Conservation (phyloP, 2,888 invertebrate genomes). For the Acrobasis suavella region DNA sequence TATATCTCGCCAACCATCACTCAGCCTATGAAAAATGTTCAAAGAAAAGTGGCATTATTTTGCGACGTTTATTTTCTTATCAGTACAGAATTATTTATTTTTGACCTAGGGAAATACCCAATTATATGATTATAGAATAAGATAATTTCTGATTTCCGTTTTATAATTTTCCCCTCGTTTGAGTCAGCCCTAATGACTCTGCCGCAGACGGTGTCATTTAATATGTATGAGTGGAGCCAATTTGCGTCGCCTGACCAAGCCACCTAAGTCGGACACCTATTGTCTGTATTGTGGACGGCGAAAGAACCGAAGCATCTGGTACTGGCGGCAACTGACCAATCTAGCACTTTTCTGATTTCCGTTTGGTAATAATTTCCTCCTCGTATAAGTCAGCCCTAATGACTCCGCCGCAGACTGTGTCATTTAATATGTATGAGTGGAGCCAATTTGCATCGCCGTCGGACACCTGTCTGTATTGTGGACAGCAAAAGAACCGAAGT, state of each 20-base stretch:
- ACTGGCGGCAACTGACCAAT: too few species aligned
- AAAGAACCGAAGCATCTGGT: too few species aligned
- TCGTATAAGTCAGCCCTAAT: not conserved
- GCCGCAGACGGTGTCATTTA: constrained; percentile 18
- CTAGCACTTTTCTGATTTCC: too few species aligned
- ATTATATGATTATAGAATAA: too few species aligned
- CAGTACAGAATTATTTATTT: too few species aligned
- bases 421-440: constrained; percentile 20
- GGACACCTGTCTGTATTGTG: constrained; percentile 11
- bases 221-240: constrained; percentile 20
- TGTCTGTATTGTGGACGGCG: constrained; percentile 11
- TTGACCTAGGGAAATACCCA: too few species aligned
- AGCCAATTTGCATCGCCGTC: constrained; percentile 18
- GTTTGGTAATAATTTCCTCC: not conserved
- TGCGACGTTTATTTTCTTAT: too few species aligned
- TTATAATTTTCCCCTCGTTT: not conserved
- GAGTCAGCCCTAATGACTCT: not conserved
- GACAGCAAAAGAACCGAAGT: not conserved
- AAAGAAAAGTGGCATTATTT: too few species aligned
- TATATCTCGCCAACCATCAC: too few species aligned
- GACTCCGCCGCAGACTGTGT: constrained; percentile 5
- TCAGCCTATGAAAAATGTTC: too few species aligned
- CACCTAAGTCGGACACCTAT: constrained; percentile 7
- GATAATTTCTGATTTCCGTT: too few species aligned
- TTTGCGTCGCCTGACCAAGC: constrained; percentile 20